Conservation (phyloP, 2,888 invertebrate species). For the Entomobrya proxima region DNA sequence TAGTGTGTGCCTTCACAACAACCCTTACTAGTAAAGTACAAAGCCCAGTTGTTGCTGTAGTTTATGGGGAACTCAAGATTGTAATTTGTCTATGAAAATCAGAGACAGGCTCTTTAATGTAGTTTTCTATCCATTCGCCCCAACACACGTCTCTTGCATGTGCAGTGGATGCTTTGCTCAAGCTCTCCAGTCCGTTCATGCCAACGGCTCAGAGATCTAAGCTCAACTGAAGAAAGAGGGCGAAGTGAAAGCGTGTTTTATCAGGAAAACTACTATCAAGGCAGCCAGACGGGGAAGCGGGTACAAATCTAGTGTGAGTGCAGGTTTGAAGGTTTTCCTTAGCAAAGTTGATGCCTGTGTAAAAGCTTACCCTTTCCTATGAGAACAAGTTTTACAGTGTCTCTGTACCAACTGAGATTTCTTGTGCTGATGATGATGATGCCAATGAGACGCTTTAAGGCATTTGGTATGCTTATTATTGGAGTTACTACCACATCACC, state of each 20-base stretch:
- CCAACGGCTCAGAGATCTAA: slow-evolving; percentile 51
- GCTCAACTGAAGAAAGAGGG: slow-evolving; percentile 40
- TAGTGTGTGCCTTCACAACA: too few species aligned
- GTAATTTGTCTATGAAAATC: background rate
- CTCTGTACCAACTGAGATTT: slow-evolving; percentile 24
- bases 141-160: too few species aligned
- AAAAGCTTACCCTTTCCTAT: too few species aligned
- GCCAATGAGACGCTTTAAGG: slow-evolving; percentile 41
- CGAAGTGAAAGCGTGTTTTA: slow-evolving; percentile 35
- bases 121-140: too few species aligned
- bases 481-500: too few species aligned
- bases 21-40: too few species aligned
- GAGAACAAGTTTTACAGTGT: too few species aligned
- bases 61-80: slow-evolving; percentile 36
- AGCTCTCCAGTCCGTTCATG: slow-evolving; percentile 35
- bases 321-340: too few species aligned
- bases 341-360: too few species aligned
- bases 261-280: background rate
- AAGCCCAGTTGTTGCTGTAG: background rate
- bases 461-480: slow-evolving; percentile 4
- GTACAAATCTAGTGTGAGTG: too few species aligned
- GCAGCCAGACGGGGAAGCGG: background rate
- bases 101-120: too few species aligned
- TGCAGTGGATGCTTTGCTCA: too few species aligned
- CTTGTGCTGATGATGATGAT: background rate